Evolutionary conservation across 1,140 invertebrate species (phyloP).

Genomic region (Pachyrhynchus sulphureomaculatus): DNA sequence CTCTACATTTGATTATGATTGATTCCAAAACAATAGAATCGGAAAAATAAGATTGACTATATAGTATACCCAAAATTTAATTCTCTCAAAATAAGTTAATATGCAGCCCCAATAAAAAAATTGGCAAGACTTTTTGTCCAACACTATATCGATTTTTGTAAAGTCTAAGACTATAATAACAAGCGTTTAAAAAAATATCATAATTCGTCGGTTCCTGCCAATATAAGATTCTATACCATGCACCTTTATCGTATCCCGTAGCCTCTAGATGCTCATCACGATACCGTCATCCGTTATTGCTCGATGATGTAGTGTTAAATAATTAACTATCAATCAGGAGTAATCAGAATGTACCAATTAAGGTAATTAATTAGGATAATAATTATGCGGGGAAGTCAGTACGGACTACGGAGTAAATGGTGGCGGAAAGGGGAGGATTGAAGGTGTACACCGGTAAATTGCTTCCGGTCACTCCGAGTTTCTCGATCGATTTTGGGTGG

Average conservation of each 20-base stretch:
- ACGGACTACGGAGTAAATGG: not conserved
- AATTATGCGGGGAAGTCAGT: slow-evolving; percentile 21
- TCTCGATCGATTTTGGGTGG: not conserved
- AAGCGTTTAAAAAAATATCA: too few species aligned
- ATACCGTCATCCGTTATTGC: slow-evolving; percentile 2
- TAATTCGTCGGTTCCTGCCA: too few species aligned
- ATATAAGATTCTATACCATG: too few species aligned
- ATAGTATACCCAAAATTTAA: too few species aligned
- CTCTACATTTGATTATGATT: too few species aligned
- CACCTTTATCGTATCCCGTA: not conserved
- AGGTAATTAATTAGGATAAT: slow-evolving; percentile 28
- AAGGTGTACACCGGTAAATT: slow-evolving; percentile 27
- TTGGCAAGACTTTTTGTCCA: too few species aligned
- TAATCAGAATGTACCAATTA: slow-evolving; percentile 24
- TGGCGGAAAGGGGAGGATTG: slow-evolving; percentile 6
- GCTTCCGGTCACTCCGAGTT: slow-evolving; percentile 17
- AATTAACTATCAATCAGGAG: slow-evolving; percentile 28
- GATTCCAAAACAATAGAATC: too few species aligned
- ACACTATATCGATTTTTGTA: too few species aligned
- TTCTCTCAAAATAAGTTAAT: too few species aligned
- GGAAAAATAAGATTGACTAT: too few species aligned
- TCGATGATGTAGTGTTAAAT: slow-evolving; percentile 15
- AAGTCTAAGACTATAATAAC: too few species aligned
- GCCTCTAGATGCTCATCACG: slow-evolving; percentile 5
- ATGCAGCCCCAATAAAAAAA: too few species aligned